Percentiles rank a stretch among this genome's conserved stretches.
Evolutionary conservation across 2,888 invertebrate genomes (phyloP).

Genomic region (Amblyjoppa fuscipennis): DNA sequence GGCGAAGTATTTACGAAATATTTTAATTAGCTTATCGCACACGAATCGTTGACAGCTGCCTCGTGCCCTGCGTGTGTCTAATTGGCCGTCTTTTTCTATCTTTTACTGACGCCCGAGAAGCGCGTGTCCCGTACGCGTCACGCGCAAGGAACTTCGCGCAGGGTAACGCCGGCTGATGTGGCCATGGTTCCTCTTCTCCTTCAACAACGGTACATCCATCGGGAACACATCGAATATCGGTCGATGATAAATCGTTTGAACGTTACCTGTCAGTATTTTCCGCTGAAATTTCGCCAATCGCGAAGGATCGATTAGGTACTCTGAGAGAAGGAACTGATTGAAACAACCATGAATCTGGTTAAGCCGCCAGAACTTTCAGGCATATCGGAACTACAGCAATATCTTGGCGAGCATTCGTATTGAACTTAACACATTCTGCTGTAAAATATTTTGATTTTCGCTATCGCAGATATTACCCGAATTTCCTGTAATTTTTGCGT

Average conservation of each 20-base stretch:
- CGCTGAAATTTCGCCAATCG: not conserved
- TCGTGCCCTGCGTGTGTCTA: slow-evolving; percentile 81
- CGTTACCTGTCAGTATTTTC: not conserved
- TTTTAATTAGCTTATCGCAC: slow-evolving; percentile 84
- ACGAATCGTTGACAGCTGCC: slow-evolving; percentile 83
- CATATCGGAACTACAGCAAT: too few species aligned
- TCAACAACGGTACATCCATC: slow-evolving; percentile 19
- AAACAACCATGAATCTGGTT: too few species aligned
- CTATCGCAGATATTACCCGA: too few species aligned
- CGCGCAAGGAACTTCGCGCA: slow-evolving; percentile 17
- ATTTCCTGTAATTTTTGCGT: too few species aligned
- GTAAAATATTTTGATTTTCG: too few species aligned
- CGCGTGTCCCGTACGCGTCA: slow-evolving; percentile 19
- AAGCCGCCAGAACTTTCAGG: too few species aligned
- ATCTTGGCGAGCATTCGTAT: too few species aligned
- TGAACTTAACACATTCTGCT: too few species aligned
- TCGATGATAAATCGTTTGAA: not conserved
- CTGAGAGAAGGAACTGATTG: too few species aligned
- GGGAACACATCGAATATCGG: not conserved
- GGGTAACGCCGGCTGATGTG: not conserved
- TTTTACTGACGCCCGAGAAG: slow-evolving; percentile 12
- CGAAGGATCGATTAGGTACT: not conserved
- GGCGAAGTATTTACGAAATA: slow-evolving; percentile 80
- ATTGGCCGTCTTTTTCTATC: slow-evolving; percentile 75
- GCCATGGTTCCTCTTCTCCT: not conserved